Evolutionary conservation across 2,888 invertebrate genomes (phyloP).

Genomic region (Erpobdella octoculata): DNA sequence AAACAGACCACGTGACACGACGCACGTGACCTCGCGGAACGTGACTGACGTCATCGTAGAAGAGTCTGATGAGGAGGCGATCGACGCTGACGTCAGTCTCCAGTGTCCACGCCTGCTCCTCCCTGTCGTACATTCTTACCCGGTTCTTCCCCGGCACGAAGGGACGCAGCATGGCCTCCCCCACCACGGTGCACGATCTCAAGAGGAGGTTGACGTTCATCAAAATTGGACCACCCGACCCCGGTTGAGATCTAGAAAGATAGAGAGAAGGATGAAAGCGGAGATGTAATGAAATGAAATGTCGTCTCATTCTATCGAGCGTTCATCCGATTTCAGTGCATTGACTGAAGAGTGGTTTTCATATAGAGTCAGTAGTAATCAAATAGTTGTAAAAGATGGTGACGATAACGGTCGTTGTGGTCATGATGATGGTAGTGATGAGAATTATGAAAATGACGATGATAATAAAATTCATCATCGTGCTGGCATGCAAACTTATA

Average conservation of each 20-base stretch:
- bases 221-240: slow-evolving; percentile 36
- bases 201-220: slow-evolving; percentile 67
- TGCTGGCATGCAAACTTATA: not conserved
- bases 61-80: slow-evolving; percentile 66
- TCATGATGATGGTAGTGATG: not conserved
- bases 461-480: not conserved
- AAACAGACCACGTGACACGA: slow-evolving; percentile 46
- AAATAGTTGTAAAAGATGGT: not conserved
- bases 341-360: not conserved
- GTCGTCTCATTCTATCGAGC: not conserved
- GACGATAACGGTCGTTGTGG: not conserved
- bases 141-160: slow-evolving; percentile 42
- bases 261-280: not conserved
- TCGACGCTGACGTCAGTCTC: slow-evolving; percentile 71
- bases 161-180: slow-evolving; percentile 56
- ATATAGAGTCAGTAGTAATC: no score
- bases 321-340: not conserved
- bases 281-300: not conserved
- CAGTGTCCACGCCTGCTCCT: slow-evolving; percentile 72
- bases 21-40: slow-evolving; percentile 70
- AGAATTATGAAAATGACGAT: not conserved
- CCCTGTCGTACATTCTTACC: slow-evolving; percentile 66
- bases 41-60: slow-evolving; percentile 55
- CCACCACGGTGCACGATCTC: slow-evolving; percentile 65
- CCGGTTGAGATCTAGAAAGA: slow-evolving; percentile 37